phyloP scores from a whole-genome alignment of 1,140 invertebrate species.

The Popillia japonica region DNA sequence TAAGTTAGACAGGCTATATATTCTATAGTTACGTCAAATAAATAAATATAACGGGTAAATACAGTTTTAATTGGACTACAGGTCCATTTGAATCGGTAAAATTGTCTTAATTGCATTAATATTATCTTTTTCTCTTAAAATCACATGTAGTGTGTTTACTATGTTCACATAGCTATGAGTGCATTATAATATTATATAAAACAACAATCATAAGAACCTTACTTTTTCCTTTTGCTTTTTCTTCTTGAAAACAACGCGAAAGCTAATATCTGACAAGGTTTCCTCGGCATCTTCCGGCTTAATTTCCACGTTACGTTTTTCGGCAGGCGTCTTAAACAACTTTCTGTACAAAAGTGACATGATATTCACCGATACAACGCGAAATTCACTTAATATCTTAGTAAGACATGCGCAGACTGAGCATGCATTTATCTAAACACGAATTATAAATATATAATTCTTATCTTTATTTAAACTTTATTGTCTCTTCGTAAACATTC shows the following conservation, averaged over 20 bases:
- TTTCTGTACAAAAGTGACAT: slow-evolving; percentile 15
- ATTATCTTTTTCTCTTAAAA: too few relatives aligned
- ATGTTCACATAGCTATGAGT: too few relatives aligned
- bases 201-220: background rate
- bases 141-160: too few relatives aligned
- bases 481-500: background rate
- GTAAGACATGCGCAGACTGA: background rate
- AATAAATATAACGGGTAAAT: too few relatives aligned
- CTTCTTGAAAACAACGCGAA: slow-evolving; percentile 8
- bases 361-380: background rate
- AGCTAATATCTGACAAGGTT: background rate
- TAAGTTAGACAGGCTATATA: too few relatives aligned
- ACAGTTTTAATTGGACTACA: too few relatives aligned
- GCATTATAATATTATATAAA: too few relatives aligned
- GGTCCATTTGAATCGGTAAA: too few relatives aligned
- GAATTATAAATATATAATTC: background rate
- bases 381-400: background rate
- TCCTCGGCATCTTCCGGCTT: background rate
- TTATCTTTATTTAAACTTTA: background rate
- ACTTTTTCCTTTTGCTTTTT: slow-evolving; percentile 17
- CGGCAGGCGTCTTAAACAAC: background rate
- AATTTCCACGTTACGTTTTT: background rate
- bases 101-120: too few relatives aligned
- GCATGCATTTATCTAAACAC: background rate
- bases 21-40: too few relatives aligned